Evolutionary conservation across 2,113 vertebrate species (phyloP).

Genomic region (Ptyas mucosa): DNA sequence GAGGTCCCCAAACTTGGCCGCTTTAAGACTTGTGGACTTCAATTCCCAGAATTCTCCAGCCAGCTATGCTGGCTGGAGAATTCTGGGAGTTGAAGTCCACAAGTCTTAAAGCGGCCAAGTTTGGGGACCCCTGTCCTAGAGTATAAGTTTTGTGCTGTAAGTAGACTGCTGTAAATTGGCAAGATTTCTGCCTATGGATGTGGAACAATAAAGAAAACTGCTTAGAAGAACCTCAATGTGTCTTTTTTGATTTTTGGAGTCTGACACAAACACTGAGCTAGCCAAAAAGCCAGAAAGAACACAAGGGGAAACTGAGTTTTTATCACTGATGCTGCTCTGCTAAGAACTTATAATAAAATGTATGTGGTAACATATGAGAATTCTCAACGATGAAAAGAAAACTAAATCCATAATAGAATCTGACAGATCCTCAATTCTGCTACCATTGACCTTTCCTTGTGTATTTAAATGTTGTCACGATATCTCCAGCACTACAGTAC

Average conservation of each 20-base stretch:
- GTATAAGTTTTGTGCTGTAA: background rate
- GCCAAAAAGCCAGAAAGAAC: background rate
- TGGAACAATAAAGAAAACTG: background rate
- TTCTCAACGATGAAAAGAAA: conserved; percentile 28
- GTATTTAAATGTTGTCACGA: conserved; percentile 47
- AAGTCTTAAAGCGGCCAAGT: too few relatives aligned
- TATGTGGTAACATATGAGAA: conserved; percentile 6
- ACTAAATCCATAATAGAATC: background rate
- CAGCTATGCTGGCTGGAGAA: too few relatives aligned
- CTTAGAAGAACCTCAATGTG: background rate
- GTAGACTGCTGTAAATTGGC: background rate
- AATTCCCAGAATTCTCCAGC: too few relatives aligned
- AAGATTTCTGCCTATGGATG: background rate
- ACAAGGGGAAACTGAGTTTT: background rate
- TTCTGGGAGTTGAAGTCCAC: too few relatives aligned
- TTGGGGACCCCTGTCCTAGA: too few relatives aligned
- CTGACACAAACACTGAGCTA: background rate
- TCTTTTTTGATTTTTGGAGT: background rate
- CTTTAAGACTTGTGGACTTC: too few relatives aligned
- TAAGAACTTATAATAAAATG: background rate
- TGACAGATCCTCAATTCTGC: background rate
- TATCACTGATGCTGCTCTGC: background rate
- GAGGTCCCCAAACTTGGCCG: too few relatives aligned
- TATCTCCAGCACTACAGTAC: conserved; percentile 20
- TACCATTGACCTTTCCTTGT: conserved; percentile 16